Base-by-base conservation (phyloP, 2,888 invertebrate species). In the Meiosimyza decipiens region DNA sequence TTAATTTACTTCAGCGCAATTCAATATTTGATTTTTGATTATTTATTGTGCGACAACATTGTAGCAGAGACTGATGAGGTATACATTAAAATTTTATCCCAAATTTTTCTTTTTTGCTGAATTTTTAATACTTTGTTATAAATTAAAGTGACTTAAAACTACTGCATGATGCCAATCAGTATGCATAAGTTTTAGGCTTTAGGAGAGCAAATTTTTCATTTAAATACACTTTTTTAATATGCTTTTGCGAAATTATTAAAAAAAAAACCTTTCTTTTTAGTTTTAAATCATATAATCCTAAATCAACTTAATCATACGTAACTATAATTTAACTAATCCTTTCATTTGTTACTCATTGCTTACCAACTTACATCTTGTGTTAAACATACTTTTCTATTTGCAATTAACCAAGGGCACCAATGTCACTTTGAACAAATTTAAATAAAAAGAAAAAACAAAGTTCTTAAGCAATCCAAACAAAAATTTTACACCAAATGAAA, bases 321-420 rank as follows among this genome's bases (percentile, higher is more conserved):
- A 63, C n/a, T n/a, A 40, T 33, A 22, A 59, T 9, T 40, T 62
- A 28, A 7, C 12, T 60, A 18, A 12, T 60, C 22, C 15, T 40
- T 5, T 50, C 28, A 51, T 51, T 64, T 64, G n/a, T 51, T 15
- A 64, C 28, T 51, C 50, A 64, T 64, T 15, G 50, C 50, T 64
- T 50, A 64, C 22, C 18, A 64, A 18, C 64, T 50, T 13, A 22
- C 64, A 64, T 63, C 63, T n/a, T n/a, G 18, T n/a, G 49, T 47
- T 40, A 47, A 28, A 57, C 57, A 57, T 7, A 33, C 15, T 49
- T 18, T 18, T n/a, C 52, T 28, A 66, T 22, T 54, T 40, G 63
- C 51, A 70, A 59, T 73, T 54, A 73, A 76, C 72, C 73, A 73
- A 75, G 71, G 73, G 71, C 74, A 76, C 75, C 74, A 69, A 63